Evolutionary conservation across 2,797 vertebrate species (phyloP), one percentile per base, ranked within the genome.

Genomic region (Microcaecilia unicolor): DNA sequence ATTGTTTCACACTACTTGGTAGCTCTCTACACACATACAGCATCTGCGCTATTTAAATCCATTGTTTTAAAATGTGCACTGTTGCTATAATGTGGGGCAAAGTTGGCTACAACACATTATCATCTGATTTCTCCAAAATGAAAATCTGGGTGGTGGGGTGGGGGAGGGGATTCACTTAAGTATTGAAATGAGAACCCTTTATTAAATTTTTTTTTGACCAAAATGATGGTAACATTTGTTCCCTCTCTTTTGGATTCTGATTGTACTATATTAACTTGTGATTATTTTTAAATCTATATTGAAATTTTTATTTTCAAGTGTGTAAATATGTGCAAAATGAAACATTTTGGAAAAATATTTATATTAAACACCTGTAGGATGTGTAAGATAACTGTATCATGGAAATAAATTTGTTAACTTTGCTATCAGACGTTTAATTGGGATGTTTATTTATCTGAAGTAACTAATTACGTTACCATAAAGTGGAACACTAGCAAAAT

Each of bases 271-370:
- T 50, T 62, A 54, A 48, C 29, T 28, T n/a, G 25, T 28, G 39
- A 15, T 8, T 48, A 31, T 15, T 31, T 51, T 37, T 55, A 55
- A 47, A 44, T 58, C 66, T 51, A 44, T 63, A 57, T 66, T 48
- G 31, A 47, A 34, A 35, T 58, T 71, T 72, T n/a, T 67, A 54
- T 36, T 52, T 42, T 52, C 8, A n/a, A n/a, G 11, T 56, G 41
- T 77, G 47, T 76, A 78, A 58, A 66, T 74, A 44, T 28, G 65
- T 74, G 57, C 77, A 67, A 64, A 68, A 37, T 61, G 41, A 60
- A 31, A 25, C 49, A 61, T 34, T 45, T 38, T 0, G 53, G 55
- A n/a, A n/a, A n/a, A 44, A 37, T 55, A 20, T 51, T 45, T 52
- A 41, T 62, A 65, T 51, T 54, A 41, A 40, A 34, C 46, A 37